Conservation (phyloP, 2,113 vertebrate species). For the Cricetomys ansorgei region DNA sequence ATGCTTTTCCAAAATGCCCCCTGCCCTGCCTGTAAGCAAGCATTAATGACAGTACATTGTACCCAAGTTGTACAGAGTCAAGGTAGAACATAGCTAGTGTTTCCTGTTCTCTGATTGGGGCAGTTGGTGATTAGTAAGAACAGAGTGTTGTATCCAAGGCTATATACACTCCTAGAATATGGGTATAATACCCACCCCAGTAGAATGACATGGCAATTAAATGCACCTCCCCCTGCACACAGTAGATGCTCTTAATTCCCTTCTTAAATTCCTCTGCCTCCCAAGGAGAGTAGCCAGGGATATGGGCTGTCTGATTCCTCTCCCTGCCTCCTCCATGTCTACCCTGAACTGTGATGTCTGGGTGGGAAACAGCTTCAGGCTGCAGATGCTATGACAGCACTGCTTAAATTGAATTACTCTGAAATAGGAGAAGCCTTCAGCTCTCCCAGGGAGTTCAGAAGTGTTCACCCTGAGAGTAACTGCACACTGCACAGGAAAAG, state of each 20-base stretch:
- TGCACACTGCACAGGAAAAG: constrained; percentile 87
- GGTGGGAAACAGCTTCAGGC: constrained; percentile 79
- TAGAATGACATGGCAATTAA: neutral
- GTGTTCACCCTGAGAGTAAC: constrained; percentile 85
- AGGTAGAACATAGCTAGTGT: neutral
- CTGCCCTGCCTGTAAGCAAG: neutral
- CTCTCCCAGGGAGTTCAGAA: constrained; percentile 89
- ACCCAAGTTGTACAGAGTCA: neutral
- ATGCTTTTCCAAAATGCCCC: neutral
- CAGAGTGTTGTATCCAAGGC: neutral
- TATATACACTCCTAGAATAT: neutral
- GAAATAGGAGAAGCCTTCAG: constrained; percentile 85
- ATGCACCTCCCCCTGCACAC: neutral
- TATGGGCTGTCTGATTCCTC: neutral
- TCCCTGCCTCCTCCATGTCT: constrained; percentile 75
- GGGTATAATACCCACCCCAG: neutral
- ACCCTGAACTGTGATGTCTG: constrained; percentile 83
- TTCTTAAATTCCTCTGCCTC: constrained; percentile 15
- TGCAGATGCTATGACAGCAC: constrained; percentile 86
- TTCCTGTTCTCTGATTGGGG: neutral
- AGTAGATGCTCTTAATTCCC: constrained; percentile 15
- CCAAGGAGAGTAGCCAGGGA: constrained; percentile 44
- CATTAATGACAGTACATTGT: neutral
- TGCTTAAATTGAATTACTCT: constrained; percentile 88
- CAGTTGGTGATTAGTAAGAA: neutral